Evolutionary conservation across 1,140 invertebrate species (phyloP).

Genomic region (Oscheius sp.): DNA sequence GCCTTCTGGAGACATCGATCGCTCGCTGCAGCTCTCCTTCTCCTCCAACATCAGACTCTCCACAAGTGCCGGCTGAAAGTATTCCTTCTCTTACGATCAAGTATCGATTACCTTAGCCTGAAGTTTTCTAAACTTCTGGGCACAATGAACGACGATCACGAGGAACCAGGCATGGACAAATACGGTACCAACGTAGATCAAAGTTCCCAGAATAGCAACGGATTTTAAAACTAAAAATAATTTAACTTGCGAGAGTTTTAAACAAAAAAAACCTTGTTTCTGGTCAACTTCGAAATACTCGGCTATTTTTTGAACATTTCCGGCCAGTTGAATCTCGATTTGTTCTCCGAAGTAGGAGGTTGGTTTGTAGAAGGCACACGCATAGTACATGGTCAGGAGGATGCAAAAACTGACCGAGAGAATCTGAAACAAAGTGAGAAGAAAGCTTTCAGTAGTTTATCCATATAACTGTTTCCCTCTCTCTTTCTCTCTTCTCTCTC

Average conservation of each 20-base stretch:
- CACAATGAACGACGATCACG: conserved; percentile 30
- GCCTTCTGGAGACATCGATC: neutral
- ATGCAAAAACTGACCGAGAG: conserved; percentile 25
- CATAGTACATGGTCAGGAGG: conserved; percentile 28
- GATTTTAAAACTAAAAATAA: neutral
- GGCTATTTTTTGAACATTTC: conserved; percentile 20
- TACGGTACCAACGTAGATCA: conserved; percentile 2
- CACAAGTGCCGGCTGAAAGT: neutral
- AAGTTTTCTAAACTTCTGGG: conserved; percentile 11
- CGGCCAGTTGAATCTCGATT: conserved; percentile 25
- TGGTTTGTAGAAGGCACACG: conserved; percentile 13
- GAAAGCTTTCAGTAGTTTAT: neutral
- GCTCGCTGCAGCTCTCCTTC: neutral
- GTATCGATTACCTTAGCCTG: neutral
- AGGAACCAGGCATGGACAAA: conserved; percentile 36
- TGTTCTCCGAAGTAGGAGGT: conserved; percentile 31
- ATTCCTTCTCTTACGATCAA: neutral
- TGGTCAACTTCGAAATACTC: conserved; percentile 8
- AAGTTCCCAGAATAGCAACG: conserved; percentile 1
- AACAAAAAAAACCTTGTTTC: neutral
- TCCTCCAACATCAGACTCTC: neutral
- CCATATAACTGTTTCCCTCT: neutral
- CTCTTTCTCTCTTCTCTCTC: neutral
- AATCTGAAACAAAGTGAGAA: conserved; percentile 29
- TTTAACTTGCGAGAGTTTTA: neutral